phyloP scores from a whole-genome alignment of 2,797 vertebrate genomes.

The Hozukius guyotensis region DNA sequence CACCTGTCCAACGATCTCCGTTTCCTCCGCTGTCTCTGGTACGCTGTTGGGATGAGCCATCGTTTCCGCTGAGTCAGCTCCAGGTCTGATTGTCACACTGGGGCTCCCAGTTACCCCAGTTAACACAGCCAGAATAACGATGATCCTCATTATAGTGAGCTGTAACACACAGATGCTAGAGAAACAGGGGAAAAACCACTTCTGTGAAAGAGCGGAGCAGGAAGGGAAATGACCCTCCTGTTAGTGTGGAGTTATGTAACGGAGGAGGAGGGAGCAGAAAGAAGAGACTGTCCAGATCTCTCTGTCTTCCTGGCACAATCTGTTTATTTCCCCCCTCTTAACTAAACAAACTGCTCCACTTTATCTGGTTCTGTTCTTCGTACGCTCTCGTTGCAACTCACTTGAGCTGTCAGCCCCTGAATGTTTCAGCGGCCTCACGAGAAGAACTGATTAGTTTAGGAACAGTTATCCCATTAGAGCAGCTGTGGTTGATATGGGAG shows the following conservation, averaged over 20 bases:
- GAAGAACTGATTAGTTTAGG: constrained; percentile 7
- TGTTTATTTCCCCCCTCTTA: constrained; percentile 39
- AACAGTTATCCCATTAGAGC: constrained; percentile 18
- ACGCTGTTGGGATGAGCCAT: constrained; percentile 26
- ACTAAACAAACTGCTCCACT: constrained; percentile 58
- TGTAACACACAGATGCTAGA: constrained; percentile 4
- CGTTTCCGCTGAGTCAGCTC: not conserved
- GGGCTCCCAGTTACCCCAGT: constrained; percentile 37
- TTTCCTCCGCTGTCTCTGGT: not conserved
- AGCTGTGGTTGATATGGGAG: constrained; percentile 21
- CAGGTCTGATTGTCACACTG: not conserved
- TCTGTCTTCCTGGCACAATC: constrained; percentile 28
- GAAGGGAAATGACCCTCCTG: constrained; percentile 43
- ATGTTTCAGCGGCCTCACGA: not conserved
- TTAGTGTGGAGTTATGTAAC: constrained; percentile 52
- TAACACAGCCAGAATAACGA: constrained; percentile 42
- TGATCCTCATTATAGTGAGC: constrained; percentile 44
- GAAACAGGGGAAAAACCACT: not conserved
- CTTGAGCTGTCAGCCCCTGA: constrained; percentile 12
- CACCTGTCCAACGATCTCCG: constrained; percentile 46
- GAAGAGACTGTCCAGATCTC: constrained; percentile 64
- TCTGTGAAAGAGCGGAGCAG: constrained; percentile 14
- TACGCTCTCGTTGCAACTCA: not conserved
- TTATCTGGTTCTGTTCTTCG: constrained; percentile 36
- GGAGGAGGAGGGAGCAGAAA: constrained; percentile 26